Evolutionary conservation across 2,888 invertebrate species (phyloP).

Genomic region (Malthinus flaveolus): DNA sequence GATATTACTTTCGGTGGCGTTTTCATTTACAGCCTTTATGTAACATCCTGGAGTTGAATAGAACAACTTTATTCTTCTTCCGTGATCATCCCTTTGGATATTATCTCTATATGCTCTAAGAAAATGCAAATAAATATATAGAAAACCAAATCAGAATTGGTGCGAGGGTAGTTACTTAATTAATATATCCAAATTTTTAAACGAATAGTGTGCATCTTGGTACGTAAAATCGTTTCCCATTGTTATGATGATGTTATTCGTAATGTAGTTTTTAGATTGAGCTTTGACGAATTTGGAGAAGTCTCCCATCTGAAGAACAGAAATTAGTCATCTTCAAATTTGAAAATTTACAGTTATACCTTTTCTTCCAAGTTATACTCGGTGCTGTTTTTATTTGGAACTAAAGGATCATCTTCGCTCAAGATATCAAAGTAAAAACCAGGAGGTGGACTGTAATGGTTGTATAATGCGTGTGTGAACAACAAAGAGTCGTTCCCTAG

Average conservation of each 20-base stretch:
- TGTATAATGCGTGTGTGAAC: constrained; percentile 62
- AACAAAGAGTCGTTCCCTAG: constrained; percentile 51
- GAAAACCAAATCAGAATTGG: constrained; percentile 40
- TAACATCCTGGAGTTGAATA: constrained; percentile 86
- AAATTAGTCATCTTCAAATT: too few relatives aligned
- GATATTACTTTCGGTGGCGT: constrained; percentile 43
- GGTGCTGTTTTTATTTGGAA: constrained; percentile 58
- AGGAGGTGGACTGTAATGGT: constrained; percentile 60
- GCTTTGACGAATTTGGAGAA: constrained; percentile 61
- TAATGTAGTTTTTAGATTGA: constrained; percentile 63
- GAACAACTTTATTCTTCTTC: constrained; percentile 66
- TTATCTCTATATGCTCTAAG: constrained; percentile 11
- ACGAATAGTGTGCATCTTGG: constrained; percentile 77
- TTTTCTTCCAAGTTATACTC: constrained; percentile 60
- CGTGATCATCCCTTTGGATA: constrained; percentile 10
- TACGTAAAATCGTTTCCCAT: constrained; percentile 95
- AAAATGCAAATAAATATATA: constrained; percentile 66
- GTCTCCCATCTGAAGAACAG: constrained; percentile 41
- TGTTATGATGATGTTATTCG: constrained; percentile 80
- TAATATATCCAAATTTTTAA: constrained; percentile 85
- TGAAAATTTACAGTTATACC: constrained; percentile 12
- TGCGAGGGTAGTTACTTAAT: constrained; percentile 73
- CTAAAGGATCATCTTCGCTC: constrained; percentile 60
- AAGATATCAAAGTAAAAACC: constrained; percentile 67
- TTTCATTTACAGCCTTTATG: constrained; percentile 66